phyloP scores from a whole-genome alignment of 2,888 invertebrate genomes.

The Exocentrus adspersus region DNA sequence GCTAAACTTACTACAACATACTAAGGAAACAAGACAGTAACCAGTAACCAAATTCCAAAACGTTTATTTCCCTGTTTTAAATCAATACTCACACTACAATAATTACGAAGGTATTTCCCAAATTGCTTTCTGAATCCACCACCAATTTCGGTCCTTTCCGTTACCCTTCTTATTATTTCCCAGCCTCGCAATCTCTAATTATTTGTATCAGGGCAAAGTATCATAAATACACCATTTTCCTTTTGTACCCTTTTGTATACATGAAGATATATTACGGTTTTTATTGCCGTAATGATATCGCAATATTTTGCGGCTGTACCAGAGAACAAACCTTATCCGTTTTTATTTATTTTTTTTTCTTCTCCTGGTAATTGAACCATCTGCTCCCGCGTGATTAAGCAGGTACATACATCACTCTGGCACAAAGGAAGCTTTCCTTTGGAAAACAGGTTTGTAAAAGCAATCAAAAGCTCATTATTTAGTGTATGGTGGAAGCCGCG shows the following conservation, averaged over 20 bases:
- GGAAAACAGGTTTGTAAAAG: background rate
- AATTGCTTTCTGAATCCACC: background rate
- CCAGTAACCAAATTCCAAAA: no score
- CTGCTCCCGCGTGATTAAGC: slow-evolving; percentile 1
- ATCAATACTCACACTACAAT: no score
- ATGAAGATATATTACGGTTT: slow-evolving; percentile 14
- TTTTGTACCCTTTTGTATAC: slow-evolving; percentile 1
- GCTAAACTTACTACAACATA: no score
- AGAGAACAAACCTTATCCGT: background rate
- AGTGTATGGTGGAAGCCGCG: no score
- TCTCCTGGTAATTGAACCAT: slow-evolving; percentile 3
- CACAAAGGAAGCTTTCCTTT: background rate
- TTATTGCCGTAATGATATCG: slow-evolving; percentile 9
- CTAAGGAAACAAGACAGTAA: no score
- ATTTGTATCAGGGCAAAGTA: slow-evolving; percentile 1
- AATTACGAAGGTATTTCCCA: no score
- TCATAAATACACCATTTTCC: slow-evolving; percentile 9
- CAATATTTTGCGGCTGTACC: background rate
- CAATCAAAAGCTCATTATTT: no score
- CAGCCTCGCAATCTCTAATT: slow-evolving; percentile 9
- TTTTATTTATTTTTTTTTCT: no score
- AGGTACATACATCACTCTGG: slow-evolving; percentile 6
- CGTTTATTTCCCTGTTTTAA: no score
- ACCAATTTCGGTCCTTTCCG: background rate
- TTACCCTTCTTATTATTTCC: slow-evolving; percentile 7